Evolutionary conservation across 2,888 invertebrate genomes (phyloP).

Genomic region (Galeruca laticollis): DNA sequence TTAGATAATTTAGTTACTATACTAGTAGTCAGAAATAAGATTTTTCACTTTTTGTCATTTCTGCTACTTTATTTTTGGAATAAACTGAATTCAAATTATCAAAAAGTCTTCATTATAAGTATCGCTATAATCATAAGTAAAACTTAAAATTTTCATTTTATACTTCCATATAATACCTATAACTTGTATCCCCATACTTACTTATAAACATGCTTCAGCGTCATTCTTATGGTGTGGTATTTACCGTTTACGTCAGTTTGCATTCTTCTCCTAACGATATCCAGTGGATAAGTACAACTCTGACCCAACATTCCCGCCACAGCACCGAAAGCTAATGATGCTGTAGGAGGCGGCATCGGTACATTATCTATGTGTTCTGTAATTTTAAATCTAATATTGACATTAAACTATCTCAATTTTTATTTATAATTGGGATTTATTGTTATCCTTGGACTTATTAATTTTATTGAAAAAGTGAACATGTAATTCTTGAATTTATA

Average conservation of each 20-base stretch:
- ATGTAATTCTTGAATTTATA: no score
- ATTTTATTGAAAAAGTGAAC: no score
- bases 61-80: no score
- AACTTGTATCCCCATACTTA: slow-evolving; percentile 66
- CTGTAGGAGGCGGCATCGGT: slow-evolving; percentile 66
- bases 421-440: not conserved
- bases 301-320: slow-evolving; percentile 94
- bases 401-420: not conserved
- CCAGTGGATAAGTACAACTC: slow-evolving; percentile 95
- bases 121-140: no score
- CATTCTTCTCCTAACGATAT: slow-evolving; percentile 82
- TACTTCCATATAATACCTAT: no score
- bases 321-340: slow-evolving; percentile 87
- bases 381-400: slow-evolving; percentile 38
- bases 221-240: slow-evolving; percentile 76
- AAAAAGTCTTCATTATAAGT: no score
- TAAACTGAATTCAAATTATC: no score
- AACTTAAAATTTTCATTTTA: no score
- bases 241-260: slow-evolving; percentile 71
- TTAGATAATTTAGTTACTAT: no score
- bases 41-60: no score
- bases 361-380: slow-evolving; percentile 56
- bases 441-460: no score
- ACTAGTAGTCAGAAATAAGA: no score
- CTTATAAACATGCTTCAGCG: slow-evolving; percentile 78